phyloP scores from a whole-genome alignment of 2,113 vertebrate genomes.

The Bettongia penicillata region DNA sequence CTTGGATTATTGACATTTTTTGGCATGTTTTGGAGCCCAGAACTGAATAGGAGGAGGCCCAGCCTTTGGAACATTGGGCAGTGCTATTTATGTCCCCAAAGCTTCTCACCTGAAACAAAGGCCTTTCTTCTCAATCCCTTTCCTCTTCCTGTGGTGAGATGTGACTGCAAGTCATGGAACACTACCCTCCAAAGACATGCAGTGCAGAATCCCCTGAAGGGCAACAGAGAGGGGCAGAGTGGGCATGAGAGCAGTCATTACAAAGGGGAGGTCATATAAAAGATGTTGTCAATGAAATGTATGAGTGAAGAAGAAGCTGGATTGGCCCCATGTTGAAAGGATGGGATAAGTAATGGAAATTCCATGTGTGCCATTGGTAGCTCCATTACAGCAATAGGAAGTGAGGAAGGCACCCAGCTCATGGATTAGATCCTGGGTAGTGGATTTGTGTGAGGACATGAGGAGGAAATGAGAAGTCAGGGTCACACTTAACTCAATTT shows the following conservation, averaged over 20 bases:
- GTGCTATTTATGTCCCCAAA: not conserved
- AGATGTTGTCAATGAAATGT: not conserved
- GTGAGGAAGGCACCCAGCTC: not conserved
- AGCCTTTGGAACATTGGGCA: not conserved
- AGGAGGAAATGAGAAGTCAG: not conserved
- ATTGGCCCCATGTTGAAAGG: not conserved
- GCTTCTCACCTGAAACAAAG: not conserved
- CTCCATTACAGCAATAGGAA: not conserved
- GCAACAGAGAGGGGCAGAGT: not conserved
- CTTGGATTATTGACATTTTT: not conserved
- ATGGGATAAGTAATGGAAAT: not conserved
- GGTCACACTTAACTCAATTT: not conserved
- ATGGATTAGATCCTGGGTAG: not conserved
- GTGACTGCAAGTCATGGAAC: no score
- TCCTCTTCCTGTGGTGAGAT: not conserved
- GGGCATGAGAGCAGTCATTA: not conserved
- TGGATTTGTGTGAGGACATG: not conserved
- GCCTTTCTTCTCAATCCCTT: not conserved
- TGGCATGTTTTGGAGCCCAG: not conserved
- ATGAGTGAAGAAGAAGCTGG: not conserved
- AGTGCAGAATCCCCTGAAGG: not conserved
- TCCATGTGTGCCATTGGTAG: not conserved
- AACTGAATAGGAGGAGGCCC: not conserved
- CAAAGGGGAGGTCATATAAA: not conserved
- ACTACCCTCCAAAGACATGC: no score